Evolutionary conservation across 2,888 invertebrate genomes (phyloP).

Genomic region (Epistrophe grossulariae): DNA sequence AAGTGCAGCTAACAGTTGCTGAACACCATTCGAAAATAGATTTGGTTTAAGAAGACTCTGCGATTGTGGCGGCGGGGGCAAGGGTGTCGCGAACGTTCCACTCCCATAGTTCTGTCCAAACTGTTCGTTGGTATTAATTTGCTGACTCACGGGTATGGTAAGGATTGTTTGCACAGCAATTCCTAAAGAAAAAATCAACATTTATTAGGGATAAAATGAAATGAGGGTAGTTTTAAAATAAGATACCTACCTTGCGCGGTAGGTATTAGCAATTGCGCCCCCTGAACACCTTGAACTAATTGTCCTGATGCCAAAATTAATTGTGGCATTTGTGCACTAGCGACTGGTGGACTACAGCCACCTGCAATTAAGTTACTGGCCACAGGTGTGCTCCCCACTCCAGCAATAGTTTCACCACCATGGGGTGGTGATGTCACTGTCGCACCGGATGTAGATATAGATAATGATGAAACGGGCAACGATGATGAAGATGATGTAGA

Average conservation of each 20-base stretch:
- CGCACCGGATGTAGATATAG: constrained; percentile 80
- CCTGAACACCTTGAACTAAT: constrained; percentile 96
- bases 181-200: constrained; percentile 85
- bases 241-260: constrained; percentile 96
- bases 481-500: constrained; percentile 78
- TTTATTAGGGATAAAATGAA: neutral
- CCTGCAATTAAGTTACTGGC: constrained; percentile 74
- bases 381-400: constrained; percentile 86
- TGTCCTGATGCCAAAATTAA: constrained; percentile 96
- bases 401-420: constrained; percentile 81
- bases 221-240: neutral
- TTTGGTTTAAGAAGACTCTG: constrained; percentile 89
- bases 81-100: constrained; percentile 63
- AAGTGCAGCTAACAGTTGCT: constrained; percentile 90
- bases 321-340: constrained; percentile 90
- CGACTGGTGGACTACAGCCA: constrained; percentile 79
- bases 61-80: constrained; percentile 81
- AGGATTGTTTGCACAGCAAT: constrained; percentile 97
- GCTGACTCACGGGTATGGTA: constrained; percentile 95
- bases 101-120: constrained; percentile 82
- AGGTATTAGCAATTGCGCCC: constrained; percentile 96
- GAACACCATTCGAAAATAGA: constrained; percentile 89
- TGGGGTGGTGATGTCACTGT: constrained; percentile 84
- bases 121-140: constrained; percentile 90
- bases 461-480: constrained; percentile 78